These are phyloP conservation scores for Apamea sordens DNA, from an alignment of 2,888 invertebrate genomes.

Conservation along the genomic window DNA sequence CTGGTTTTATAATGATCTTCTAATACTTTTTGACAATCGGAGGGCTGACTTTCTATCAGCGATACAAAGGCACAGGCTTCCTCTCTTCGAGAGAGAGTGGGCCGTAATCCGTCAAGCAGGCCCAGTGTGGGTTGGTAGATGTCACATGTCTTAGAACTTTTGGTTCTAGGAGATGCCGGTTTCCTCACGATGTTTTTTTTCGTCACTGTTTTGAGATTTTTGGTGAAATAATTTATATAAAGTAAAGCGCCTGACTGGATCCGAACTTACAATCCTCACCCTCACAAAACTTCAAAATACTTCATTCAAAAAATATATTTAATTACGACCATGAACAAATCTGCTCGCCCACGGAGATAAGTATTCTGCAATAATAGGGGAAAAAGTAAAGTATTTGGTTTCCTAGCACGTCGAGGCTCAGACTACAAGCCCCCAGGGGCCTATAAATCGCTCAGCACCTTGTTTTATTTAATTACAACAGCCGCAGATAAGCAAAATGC, in stretches of 20 bases:
- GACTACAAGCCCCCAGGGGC: constrained; percentile 62
- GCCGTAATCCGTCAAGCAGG: not conserved
- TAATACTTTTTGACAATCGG: not conserved
- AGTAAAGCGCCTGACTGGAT: too few species aligned
- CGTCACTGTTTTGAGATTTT: too few species aligned
- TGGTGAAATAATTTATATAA: too few species aligned
- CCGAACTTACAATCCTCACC: not conserved
- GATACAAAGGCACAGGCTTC: not conserved
- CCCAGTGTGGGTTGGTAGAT: too few species aligned
- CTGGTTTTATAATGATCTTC: not conserved
- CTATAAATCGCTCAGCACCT: constrained; percentile 76
- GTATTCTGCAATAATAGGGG: constrained; percentile 17
- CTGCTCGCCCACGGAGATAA: constrained; percentile 8
- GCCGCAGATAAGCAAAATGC: constrained; percentile 68
- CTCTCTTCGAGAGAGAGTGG: not conserved
- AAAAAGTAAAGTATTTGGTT: constrained; percentile 50
- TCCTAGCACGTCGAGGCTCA: constrained; percentile 37
- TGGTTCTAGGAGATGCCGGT: too few species aligned
- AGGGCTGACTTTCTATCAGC: not conserved
- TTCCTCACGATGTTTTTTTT: too few species aligned
- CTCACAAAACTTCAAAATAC: not conserved
- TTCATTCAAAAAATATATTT: not conserved
- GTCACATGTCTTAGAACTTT: too few species aligned
- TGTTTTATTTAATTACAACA: constrained; percentile 81
- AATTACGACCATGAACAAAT: not conserved